Evolutionary conservation across 2,888 invertebrate genomes (phyloP).

Genomic region (Tetranychus piercei): DNA sequence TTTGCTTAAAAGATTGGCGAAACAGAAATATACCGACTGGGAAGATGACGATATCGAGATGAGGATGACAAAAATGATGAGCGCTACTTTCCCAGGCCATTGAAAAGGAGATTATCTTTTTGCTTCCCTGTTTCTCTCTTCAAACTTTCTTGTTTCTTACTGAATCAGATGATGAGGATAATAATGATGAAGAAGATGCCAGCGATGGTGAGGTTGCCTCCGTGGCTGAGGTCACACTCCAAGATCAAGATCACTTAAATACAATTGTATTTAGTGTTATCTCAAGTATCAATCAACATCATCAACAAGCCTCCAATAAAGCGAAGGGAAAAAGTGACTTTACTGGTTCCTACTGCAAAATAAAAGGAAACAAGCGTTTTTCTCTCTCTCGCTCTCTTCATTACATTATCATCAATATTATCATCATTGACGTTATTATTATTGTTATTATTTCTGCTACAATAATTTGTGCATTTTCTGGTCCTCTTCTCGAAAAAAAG

Average conservation of each 20-base stretch:
- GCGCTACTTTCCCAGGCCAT: too few species aligned
- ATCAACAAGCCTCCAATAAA: not conserved
- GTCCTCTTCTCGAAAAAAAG: not conserved
- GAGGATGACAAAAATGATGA: too few species aligned
- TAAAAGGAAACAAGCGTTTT: not conserved
- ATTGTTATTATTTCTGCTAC: not conserved
- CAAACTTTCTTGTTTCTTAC: not conserved
- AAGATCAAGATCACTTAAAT: slow-evolving; percentile 1
- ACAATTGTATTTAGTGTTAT: not conserved
- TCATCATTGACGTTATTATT: not conserved
- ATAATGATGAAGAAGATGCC: not conserved
- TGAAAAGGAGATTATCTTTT: not conserved
- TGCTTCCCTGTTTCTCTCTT: not conserved
- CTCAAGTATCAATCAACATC: not conserved
- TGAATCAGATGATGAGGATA: not conserved
- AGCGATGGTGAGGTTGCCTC: not conserved
- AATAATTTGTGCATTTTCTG: not conserved
- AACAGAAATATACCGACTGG: too few species aligned
- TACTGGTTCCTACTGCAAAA: not conserved
- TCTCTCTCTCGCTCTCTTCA: not conserved
- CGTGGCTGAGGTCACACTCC: slow-evolving; percentile 1
- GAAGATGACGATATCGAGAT: too few species aligned
- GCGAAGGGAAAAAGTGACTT: not conserved
- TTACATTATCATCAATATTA: slow-evolving; percentile 1
- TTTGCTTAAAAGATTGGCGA: too few species aligned